Base-by-base conservation (phyloP, 2,888 invertebrate species). In the Toxonevra muliebris region DNA sequence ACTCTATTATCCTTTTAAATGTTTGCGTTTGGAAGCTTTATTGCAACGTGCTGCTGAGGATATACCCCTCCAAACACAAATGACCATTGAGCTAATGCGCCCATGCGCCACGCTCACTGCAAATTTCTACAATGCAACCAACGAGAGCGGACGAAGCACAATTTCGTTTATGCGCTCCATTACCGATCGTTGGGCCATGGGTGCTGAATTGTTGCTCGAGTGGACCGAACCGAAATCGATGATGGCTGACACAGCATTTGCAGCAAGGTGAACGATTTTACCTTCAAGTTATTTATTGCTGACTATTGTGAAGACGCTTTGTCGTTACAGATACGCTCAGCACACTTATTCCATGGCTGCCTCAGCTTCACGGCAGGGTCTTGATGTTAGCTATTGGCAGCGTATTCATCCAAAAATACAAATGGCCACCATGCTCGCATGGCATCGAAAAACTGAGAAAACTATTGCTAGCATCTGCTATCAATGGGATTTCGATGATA, bases 351-450 rank as follows among this genome's bases (percentile, higher is more conserved):
- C 81, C 1, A 42, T 82, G 43, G 84, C 84, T 7, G 76, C 82
- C n/a, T 80, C 83, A 0, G 73, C 78, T 8, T 84, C 85, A 1
- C 74, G 76, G 0, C 77, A 78, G 45, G 84, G 83, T 1, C 75
- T 85, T 40, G 84, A 85, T 69, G 71, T 83, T 2, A 85, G 83
- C 74, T 84, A 82, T 65, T 85, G 85, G 85, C 83, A 82, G 42
- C 82, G 84, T 11, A 73, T 85, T 20, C 79, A 84, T 75, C 74
- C 74, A 15, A 75, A 75, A 17, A 79, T 85, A 40, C 85, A 85
- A 72, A 78, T 85, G 77, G 84, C 83, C 52, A 81, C 76, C 15
- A 63, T 80, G n/a, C 58, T 81, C 69, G 82, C 82, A 61, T 82
- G 81, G 80, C 78, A 81, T 50, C 78, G 77, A 8, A 78, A 67